Evolutionary conservation across 1,140 invertebrate species (phyloP), one percentile per base, ranked within the genome.

Genomic region (Pseudomyrmex flavicornis): DNA sequence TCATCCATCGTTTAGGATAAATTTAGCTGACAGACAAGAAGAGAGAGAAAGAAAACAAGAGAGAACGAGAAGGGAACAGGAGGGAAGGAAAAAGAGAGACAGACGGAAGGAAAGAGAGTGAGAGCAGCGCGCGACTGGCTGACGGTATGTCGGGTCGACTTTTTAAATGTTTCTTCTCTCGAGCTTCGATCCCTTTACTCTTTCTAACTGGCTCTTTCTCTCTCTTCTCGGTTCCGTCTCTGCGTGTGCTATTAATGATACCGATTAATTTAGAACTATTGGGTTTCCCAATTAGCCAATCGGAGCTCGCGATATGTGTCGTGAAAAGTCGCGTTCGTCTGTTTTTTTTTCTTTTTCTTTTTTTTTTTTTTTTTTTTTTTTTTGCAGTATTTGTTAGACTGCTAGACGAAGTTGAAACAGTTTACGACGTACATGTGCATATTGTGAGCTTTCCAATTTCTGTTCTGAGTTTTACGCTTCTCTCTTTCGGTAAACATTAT

Each of bases 221-320:
- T 79, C 76, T 82, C 86, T 83, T 80, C 63, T 75, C 77, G 59
- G 54, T 35, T 80, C 68, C 54, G 62, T 65, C 52, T 70, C 68
- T 70, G 22, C 87, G 84, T 85, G 79, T 85, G 90, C 93, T 94
- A 94, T 94, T 94, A 94, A 94, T 94, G 93, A 94, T 94, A 91
- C 88, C 93, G 94, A 94, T 94, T 93, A 94, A 94, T 94, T 94
- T 94, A 94, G 93, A 94, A 94, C 94, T 94, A 94, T 94, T 94
- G 91, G 93, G 93, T 94, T 94, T 94, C 94, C 90, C 92, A 93
- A 94, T 94, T 86, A 90, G 86, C 85, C 86, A 90, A 91, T 91
- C 90, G 83, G 84, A 89, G 88, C 58, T 59, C 72, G 74, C 79
- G 84, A 84, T 90, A 91, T 86, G 86, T 59, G 72, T 17, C 63